Percentiles rank a stretch among this genome's conserved stretches.
These are phyloP conservation scores for Nannobrachium achirus DNA, from an alignment of 2,113 vertebrate genomes.

Conservation along the genomic window DNA sequence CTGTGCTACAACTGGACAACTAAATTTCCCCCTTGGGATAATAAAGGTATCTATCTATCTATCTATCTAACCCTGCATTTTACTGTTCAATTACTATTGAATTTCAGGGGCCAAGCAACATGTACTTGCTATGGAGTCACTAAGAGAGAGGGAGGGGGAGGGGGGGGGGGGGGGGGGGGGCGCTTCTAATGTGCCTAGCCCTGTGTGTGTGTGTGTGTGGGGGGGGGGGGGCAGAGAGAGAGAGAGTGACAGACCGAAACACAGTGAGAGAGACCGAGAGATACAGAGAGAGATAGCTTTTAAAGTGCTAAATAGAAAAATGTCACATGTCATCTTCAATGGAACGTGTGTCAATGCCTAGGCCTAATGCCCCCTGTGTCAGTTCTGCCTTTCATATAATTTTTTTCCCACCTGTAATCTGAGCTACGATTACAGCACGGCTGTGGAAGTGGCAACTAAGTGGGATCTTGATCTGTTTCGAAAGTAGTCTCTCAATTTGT, in stretches of 20 bases:
- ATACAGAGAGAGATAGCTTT: neutral
- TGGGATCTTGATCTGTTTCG: slow-evolving; percentile 26
- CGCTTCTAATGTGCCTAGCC: neutral
- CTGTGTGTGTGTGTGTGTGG: too few relatives aligned
- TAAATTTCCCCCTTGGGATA: too few relatives aligned
- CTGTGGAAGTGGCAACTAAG: slow-evolving; percentile 44
- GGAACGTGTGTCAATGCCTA: slow-evolving; percentile 49
- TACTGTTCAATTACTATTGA: slow-evolving; percentile 38
- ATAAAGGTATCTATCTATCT: too few relatives aligned
- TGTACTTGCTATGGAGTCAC: slow-evolving; percentile 1
- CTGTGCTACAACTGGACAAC: too few relatives aligned
- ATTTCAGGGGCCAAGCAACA: slow-evolving; percentile 13
- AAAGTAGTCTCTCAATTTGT: slow-evolving; percentile 15
- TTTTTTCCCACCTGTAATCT: slow-evolving; percentile 43
- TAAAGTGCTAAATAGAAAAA: neutral
- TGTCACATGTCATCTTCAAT: slow-evolving; percentile 56
- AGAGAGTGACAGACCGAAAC: too few relatives aligned
- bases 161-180: neutral
- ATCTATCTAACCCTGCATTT: neutral
- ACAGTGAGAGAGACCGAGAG: slow-evolving; percentile 20
- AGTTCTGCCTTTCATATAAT: slow-evolving; percentile 50
- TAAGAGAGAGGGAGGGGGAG: slow-evolving; percentile 10
- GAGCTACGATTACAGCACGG: slow-evolving; percentile 43
- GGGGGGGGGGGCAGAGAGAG: too few relatives aligned
- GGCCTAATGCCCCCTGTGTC: slow-evolving; percentile 59